Base-by-base conservation (phyloP, 2,888 invertebrate genomes). In the Dryococelus australis region DNA sequence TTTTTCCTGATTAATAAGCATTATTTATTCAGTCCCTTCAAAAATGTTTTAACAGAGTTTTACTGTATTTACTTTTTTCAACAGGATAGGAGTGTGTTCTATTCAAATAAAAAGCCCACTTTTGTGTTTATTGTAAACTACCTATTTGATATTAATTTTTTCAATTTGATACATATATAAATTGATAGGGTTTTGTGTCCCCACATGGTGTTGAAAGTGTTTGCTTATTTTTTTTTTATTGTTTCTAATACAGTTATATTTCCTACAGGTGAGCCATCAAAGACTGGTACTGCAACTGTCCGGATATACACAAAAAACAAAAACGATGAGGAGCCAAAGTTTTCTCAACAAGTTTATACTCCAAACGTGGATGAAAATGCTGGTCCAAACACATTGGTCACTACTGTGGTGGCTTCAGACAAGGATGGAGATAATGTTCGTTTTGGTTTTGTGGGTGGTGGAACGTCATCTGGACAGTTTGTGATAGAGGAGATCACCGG, bases 241-340 rank as follows among this genome's bases (percentile, higher is more conserved):
- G 51, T 51, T 51, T 51, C 4, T 24, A 65, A n/a, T 65, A 24
- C n/a, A 65, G 6, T 10, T 65, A 16, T 65, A 9, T 65, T 16
- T 65, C 24, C 65, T 65, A 16, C 90, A 94, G 94, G 99, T 9
- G 97, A 97, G 92, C 98, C 98, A 0, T 95, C 98, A 0, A 97
- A 97, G 92, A 98, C 97, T 0, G 98, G 98, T 85, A 97, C 97
- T 0, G 98, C 99, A 0, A 98, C 98, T 0, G 98, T 99, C 26
- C 95, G 98, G 88, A 96, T 99, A 87, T 98, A 98, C 91, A 99
- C 99, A n/a, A 98, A 98, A 91, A 99, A 99, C 91, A 98, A 98
- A 93, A 99, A 99, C 92, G 99, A 99, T 91, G 99, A 99, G 92
- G 97, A 98, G 91, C 99, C 99, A 0, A 98, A 98, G 92, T 98